Percentiles rank a stretch among this genome's conserved stretches.
Conservation (phyloP, 2,797 vertebrate species). For the Hozukius guyotensis region DNA sequence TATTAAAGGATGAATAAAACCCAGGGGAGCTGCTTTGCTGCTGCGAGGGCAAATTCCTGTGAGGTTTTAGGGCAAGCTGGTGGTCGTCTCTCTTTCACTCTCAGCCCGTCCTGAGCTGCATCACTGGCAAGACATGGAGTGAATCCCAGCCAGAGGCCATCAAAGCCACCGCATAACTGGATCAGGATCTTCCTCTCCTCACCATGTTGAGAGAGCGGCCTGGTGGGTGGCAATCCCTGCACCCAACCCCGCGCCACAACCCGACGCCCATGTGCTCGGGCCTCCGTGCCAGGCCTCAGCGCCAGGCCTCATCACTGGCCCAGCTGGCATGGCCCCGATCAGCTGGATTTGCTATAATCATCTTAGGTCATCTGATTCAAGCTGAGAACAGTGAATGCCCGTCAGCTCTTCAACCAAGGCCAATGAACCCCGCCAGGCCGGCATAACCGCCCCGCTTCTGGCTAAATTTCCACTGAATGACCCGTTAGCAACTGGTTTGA, state of each 20-base stretch:
- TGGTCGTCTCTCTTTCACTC: slow-evolving; percentile 45
- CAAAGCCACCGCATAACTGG: slow-evolving; percentile 46
- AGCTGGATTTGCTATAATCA: slow-evolving; percentile 78
- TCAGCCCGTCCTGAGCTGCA: slow-evolving; percentile 35
- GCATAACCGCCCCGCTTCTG: slow-evolving; percentile 15
- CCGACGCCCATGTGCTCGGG: slow-evolving; percentile 42
- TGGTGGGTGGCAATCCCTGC: slow-evolving; percentile 31
- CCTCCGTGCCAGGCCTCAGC: slow-evolving; percentile 63
- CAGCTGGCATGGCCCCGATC: slow-evolving; percentile 72
- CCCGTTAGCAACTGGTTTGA: background rate
- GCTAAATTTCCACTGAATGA: slow-evolving; percentile 26
- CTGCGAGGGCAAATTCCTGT: slow-evolving; percentile 42
- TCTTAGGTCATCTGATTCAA: slow-evolving; percentile 70
- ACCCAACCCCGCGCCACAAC: background rate
- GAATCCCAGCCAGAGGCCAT: slow-evolving; percentile 55
- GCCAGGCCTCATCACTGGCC: slow-evolving; percentile 60
- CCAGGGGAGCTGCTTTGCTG: slow-evolving; percentile 40
- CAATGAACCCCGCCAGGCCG: slow-evolving; percentile 25
- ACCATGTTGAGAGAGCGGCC: slow-evolving; percentile 27
- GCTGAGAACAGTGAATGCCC: slow-evolving; percentile 42
- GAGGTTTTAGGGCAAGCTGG: slow-evolving; percentile 49
- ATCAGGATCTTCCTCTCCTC: slow-evolving; percentile 46
- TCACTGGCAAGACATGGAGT: slow-evolving; percentile 39
- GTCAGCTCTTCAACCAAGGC: slow-evolving; percentile 55
- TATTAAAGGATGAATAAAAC: slow-evolving; percentile 52